These are phyloP conservation scores for Sipha maydis DNA, from an alignment of 2,888 invertebrate genomes.

Conservation along the genomic window DNA sequence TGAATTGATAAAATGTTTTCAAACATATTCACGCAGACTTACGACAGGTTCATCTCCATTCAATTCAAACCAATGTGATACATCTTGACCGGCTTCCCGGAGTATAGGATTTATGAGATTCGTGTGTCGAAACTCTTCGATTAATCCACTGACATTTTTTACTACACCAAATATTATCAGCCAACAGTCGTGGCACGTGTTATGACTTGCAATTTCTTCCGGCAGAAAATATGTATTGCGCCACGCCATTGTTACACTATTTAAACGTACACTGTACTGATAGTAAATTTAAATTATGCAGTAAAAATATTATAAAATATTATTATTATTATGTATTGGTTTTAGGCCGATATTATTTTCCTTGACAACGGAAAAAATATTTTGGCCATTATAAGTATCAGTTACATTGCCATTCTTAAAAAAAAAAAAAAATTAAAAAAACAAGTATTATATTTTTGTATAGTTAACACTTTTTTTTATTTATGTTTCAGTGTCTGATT, in stretches of 20 bases:
- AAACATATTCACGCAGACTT: neutral
- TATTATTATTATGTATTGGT: too few species aligned
- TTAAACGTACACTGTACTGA: too few species aligned
- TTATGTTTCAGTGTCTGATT: conserved; percentile 84
- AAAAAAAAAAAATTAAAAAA: neutral
- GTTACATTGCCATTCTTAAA: neutral
- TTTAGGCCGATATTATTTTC: neutral
- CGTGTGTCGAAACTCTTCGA: neutral
- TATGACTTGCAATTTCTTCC: conserved; percentile 22
- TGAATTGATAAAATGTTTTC: too few species aligned
- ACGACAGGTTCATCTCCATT: neutral
- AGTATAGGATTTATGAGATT: conserved; percentile 13
- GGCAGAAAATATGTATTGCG: neutral
- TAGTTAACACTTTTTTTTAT: neutral
- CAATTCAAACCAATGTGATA: conserved; percentile 54
- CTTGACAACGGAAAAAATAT: neutral
- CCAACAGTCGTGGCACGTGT: conserved; percentile 13
- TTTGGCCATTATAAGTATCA: neutral
- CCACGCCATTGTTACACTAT: conserved; percentile 28
- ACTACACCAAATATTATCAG: neutral
- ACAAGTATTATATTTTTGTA: neutral
- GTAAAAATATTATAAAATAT: too few species aligned
- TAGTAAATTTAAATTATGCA: too few species aligned
- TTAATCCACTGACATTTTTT: conserved; percentile 27
- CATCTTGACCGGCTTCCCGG: conserved; percentile 47